Evolutionary conservation across 1,140 invertebrate genomes (phyloP).

Genomic region (Neelides sp.): DNA sequence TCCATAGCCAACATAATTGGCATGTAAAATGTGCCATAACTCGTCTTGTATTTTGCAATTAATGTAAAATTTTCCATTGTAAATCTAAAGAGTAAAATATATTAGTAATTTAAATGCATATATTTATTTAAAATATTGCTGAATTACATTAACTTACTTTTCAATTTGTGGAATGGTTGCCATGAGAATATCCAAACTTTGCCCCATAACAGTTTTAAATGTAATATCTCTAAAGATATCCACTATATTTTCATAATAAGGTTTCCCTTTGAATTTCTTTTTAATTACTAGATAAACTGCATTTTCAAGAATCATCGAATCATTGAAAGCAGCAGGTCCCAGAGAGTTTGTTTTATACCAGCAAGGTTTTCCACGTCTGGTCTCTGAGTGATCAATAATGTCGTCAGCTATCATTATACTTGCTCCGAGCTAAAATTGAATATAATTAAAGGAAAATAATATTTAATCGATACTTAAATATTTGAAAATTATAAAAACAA

Average conservation of each 20-base stretch:
- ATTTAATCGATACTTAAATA: too few species aligned
- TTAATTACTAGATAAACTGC: constrained; percentile 43
- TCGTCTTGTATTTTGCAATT: constrained; percentile 53
- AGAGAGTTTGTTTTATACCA: constrained; percentile 47
- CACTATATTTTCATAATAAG: constrained; percentile 42
- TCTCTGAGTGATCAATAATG: constrained; percentile 48
- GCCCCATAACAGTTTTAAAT: constrained; percentile 65
- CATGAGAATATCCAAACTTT: constrained; percentile 57
- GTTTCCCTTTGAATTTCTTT: constrained; percentile 39
- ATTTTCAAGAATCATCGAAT: constrained; percentile 44
- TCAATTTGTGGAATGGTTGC: too few species aligned
- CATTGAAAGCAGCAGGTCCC: constrained; percentile 48
- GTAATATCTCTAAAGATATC: constrained; percentile 49
- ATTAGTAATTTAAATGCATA: too few species aligned
- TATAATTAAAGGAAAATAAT: not conserved
- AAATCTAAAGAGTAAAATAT: constrained; percentile 55
- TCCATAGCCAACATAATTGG: constrained; percentile 46
- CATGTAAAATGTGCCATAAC: constrained; percentile 49
- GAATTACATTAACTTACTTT: not conserved
- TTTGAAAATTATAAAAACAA: too few species aligned
- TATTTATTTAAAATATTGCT: not conserved
- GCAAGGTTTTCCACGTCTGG: constrained; percentile 45
- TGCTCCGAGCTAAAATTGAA: constrained; percentile 45
- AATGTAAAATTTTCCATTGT: constrained; percentile 73
- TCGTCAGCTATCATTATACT: constrained; percentile 49